Evolutionary conservation across 2,797 vertebrate species (phyloP), one percentile per base, ranked within the genome.

Genomic region (Pangasius mekongensis): DNA sequence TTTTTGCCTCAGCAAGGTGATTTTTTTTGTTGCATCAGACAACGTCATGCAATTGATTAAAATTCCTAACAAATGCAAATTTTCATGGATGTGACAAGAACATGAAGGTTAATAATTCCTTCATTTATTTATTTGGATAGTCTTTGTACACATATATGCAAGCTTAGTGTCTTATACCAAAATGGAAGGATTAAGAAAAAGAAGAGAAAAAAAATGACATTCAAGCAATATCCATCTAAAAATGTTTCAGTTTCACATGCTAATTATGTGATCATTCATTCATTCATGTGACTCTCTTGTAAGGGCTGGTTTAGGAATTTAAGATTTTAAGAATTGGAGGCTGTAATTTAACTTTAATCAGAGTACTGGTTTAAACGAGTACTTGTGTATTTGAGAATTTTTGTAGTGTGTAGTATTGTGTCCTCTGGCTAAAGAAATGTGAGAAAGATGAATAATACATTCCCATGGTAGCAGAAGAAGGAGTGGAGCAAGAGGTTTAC

Each of bases 361-460:
- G n/a, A 30, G 13, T 52, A 52, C 27, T 20, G n/a, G 27, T 54
- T 77, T 52, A 18, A 77, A 54, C 18, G 14, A n/a, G 3, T 54
- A 77, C 33, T 30, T 54, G 49, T 33, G 49, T 54, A 78, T 54
- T 33, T 30, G 14, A 30, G n/a, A 20, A 78, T 20, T 24, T n/a
- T 36, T 36, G 20, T 58, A 14, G 0, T 22, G 3, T 62, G 22
- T 30, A 16, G 22, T 39, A 9, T 36, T 13, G 14, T 80, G n/a
- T 80, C 10, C 33, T 60, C 33, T 18, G 58, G 60, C 39, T n/a
- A 43, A 83, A 43, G 39, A 81, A 67, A 71, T 39, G 10, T 60
- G 30, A 49, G 66, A 33, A 47, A 24, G 54, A 69, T 66, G 85
- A 89, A 83, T 30, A 64, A 84, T 56, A 62, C 60, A 67, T 87